phyloP scores from a whole-genome alignment of 2,797 vertebrate genomes.

The Oreochromis mossambicus region DNA sequence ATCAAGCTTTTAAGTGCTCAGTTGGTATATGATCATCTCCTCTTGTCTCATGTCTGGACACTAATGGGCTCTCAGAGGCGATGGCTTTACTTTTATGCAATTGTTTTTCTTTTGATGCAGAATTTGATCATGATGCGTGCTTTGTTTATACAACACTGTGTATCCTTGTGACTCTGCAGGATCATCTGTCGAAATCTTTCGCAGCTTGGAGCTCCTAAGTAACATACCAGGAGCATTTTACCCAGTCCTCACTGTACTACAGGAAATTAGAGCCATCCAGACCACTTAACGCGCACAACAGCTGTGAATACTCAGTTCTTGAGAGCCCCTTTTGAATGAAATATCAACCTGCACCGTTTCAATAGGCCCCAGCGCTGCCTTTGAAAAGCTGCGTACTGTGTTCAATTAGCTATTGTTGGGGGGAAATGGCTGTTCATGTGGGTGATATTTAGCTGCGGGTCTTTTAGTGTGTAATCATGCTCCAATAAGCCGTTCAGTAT shows the following conservation, averaged over 20 bases:
- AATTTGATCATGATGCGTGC: background rate
- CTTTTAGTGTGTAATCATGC: conserved; percentile 40
- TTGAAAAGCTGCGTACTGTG: background rate
- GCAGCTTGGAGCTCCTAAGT: background rate
- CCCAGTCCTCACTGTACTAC: background rate
- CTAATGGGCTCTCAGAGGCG: background rate
- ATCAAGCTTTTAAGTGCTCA: background rate
- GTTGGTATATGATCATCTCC: background rate
- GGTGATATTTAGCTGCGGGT: conserved; percentile 41
- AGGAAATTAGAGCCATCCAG: conserved; percentile 9
- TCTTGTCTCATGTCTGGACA: background rate
- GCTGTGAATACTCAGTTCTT: conserved; percentile 17
- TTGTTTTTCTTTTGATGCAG: background rate
- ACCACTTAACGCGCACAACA: conserved; percentile 7
- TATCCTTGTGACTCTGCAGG: background rate
- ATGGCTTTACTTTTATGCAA: background rate
- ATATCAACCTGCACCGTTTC: conserved; percentile 19
- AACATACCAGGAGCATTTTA: background rate
- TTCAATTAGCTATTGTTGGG: conserved; percentile 33
- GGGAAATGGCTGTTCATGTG: conserved; percentile 29
- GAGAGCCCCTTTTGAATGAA: conserved; percentile 14
- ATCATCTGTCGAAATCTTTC: background rate
- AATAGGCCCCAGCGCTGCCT: background rate
- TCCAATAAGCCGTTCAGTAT: conserved; percentile 52
- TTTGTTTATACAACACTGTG: background rate